These are phyloP conservation scores for Eurytoma adleriae DNA, from an alignment of 2,888 invertebrate species.

Conservation along the genomic window DNA sequence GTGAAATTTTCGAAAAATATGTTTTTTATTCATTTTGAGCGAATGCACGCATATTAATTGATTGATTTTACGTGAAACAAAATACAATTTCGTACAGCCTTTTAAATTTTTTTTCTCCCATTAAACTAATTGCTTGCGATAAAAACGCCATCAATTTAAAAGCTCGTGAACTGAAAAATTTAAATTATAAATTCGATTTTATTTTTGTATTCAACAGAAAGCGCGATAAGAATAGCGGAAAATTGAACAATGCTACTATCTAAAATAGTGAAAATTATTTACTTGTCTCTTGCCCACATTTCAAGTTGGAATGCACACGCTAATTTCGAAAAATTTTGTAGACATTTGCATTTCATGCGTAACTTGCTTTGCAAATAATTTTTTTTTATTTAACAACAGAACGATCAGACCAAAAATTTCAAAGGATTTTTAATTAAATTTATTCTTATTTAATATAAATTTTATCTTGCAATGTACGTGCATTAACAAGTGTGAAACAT, in stretches of 20 bases:
- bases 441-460: too few relatives aligned
- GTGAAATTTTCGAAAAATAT: slow-evolving; percentile 16
- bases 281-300: not conserved
- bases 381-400: too few relatives aligned
- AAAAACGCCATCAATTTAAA: slow-evolving; percentile 25
- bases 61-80: slow-evolving; percentile 22
- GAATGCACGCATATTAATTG: slow-evolving; percentile 25
- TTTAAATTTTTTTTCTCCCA: slow-evolving; percentile 1
- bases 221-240: slow-evolving; percentile 1
- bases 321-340: too few relatives aligned
- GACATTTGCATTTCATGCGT: too few relatives aligned
- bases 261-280: not conserved
- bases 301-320: too few relatives aligned
- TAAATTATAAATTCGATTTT: not conserved
- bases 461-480: too few relatives aligned
- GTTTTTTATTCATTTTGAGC: slow-evolving; percentile 25
- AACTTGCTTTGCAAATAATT: too few relatives aligned
- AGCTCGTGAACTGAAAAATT: slow-evolving; percentile 24
- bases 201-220: slow-evolving; percentile 8
- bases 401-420: too few relatives aligned
- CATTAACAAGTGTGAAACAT: not conserved
- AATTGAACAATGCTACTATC: not conserved
- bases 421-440: too few relatives aligned
- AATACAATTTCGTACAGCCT: slow-evolving; percentile 8
- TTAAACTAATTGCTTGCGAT: slow-evolving; percentile 45